These are phyloP conservation scores for Neodon shergylaensis DNA, from an alignment of 2,113 vertebrate species.

Conservation along the genomic window DNA sequence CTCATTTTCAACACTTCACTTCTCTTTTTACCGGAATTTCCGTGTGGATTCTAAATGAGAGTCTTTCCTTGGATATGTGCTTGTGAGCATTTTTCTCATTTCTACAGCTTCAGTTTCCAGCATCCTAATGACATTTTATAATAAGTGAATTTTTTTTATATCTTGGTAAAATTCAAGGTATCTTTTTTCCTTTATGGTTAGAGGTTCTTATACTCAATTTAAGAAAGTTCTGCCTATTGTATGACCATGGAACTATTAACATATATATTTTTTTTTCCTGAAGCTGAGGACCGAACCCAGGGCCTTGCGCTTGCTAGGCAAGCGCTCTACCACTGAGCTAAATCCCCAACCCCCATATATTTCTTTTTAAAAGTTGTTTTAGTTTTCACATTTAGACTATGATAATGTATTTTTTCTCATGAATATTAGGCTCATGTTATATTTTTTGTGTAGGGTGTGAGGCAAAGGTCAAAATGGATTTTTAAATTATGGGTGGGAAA, in stretches of 20 bases:
- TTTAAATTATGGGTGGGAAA: background rate
- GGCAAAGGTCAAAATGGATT: slow-evolving; percentile 23
- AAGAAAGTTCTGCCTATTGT: background rate
- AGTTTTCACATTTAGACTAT: background rate
- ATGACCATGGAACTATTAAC: background rate
- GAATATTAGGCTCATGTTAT: background rate
- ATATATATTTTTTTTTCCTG: no score
- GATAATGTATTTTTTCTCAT: background rate
- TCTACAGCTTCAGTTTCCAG: slow-evolving; percentile 2
- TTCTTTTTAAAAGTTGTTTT: slow-evolving; percentile 51
- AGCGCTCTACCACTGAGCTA: no score
- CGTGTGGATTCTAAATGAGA: slow-evolving; percentile 16
- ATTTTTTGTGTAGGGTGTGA: background rate
- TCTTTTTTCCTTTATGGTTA: slow-evolving; percentile 4
- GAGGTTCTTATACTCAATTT: slow-evolving; percentile 16
- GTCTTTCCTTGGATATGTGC: background rate
- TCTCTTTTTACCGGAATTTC: background rate
- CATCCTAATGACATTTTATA: slow-evolving; percentile 3
- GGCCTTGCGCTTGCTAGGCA: no score
- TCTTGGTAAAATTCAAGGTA: slow-evolving; percentile 42
- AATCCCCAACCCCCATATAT: no score
- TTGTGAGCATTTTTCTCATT: background rate
- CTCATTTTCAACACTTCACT: background rate
- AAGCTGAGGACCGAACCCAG: no score
- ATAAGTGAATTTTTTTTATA: background rate